Conservation (phyloP, 92 coral and sea anemone genomes). For the Anthopleura xanthogrammica region DNA sequence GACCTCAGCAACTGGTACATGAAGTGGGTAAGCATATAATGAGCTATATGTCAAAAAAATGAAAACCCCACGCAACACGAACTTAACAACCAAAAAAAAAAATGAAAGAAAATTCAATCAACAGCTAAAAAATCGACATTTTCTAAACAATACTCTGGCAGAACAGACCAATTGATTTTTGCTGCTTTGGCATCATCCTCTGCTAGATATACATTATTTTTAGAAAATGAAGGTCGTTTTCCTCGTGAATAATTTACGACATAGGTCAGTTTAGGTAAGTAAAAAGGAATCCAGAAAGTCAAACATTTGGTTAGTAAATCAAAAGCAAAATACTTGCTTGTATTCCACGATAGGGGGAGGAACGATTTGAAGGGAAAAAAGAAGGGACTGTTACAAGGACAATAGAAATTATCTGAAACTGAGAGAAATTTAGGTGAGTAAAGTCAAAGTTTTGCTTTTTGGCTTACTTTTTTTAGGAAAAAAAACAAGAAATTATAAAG, state of each 20-base stretch:
- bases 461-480: too few species aligned
- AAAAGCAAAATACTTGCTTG: background rate
- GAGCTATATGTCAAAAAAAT: background rate
- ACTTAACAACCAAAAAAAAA: background rate
- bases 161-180: background rate
- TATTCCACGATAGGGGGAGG: background rate
- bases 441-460: too few species aligned
- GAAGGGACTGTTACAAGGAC: background rate
- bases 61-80: background rate
- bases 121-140: background rate
- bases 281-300: constrained; percentile 16
- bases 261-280: constrained; percentile 32
- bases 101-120: background rate
- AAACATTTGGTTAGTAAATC: constrained; percentile 1
- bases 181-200: background rate
- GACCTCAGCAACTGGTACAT: constrained; percentile 8
- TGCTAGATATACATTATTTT: background rate
- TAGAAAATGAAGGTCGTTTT: background rate
- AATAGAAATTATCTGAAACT: background rate
- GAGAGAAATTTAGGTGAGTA: too few species aligned
- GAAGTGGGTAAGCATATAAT: background rate
- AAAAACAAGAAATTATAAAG: too few species aligned
- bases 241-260: constrained; percentile 14
- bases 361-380: background rate
- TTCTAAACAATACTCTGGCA: background rate